A percentile compares a stretch with the other conserved stretches of the same genome.
Evolutionary conservation across 2,113 vertebrate species (phyloP).

Genomic region (Phrynosoma platyrhinos): DNA sequence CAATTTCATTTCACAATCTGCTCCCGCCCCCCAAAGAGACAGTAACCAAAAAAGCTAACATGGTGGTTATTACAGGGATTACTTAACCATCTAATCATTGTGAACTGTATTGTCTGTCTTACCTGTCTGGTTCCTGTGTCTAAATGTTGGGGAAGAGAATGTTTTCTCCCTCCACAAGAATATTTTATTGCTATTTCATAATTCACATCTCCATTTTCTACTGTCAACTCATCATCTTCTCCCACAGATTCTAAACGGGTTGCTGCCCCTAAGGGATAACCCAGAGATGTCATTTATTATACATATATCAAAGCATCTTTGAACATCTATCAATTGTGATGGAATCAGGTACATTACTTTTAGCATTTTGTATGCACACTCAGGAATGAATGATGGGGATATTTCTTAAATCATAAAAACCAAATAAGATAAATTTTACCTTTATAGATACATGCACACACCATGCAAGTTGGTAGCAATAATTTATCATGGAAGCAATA

Average conservation of each 20-base stretch:
- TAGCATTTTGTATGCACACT: conserved; percentile 4
- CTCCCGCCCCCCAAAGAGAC: neutral
- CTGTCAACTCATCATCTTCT: conserved; percentile 92
- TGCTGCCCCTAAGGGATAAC: conserved; percentile 78
- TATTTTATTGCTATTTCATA: conserved; percentile 82
- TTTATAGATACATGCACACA: neutral
- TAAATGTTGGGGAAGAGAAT: conserved; percentile 93
- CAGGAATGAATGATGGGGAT: conserved; percentile 5
- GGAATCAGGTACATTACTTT: conserved; percentile 13
- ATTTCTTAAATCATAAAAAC: conserved; percentile 37
- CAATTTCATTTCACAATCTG: too few relatives aligned
- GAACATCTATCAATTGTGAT: conserved; percentile 31
- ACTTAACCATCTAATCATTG: neutral
- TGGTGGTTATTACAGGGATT: neutral
- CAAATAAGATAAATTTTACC: conserved; percentile 16
- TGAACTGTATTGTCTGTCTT: conserved; percentile 29
- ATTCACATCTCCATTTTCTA: conserved; percentile 82
- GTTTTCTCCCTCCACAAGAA: conserved; percentile 86
- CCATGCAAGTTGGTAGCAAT: neutral
- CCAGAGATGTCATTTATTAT: conserved; percentile 29
- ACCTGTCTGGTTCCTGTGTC: conserved; percentile 89
- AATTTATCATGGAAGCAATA: conserved; percentile 24
- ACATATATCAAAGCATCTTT: conserved; percentile 1
- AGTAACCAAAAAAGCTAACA: neutral
- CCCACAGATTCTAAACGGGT: conserved; percentile 93